Evolutionary conservation across 2,888 invertebrate genomes (phyloP), one percentile per base, ranked within the genome.

Genomic region (Cantharis rustica): DNA sequence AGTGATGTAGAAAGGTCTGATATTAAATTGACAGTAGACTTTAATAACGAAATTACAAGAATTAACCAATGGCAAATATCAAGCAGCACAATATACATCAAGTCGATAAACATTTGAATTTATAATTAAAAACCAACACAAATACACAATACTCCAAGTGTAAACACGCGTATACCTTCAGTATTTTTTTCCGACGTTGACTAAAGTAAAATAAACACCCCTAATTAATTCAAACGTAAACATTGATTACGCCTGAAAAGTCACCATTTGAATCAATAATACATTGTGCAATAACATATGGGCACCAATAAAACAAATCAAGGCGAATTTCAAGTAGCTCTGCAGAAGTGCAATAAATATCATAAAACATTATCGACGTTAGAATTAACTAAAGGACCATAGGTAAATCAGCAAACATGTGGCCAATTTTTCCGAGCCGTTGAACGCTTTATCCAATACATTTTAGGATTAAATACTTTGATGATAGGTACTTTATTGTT

Each of bases 371-470:
- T 81, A 82, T 84, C 83, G 83, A 83, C 84, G 75, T 68, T 68
- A 69, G 84, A 83, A 84, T 84, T 84, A 85, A 82, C 82, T 75
- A 63, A 75, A 75, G 75, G 75, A 73, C 68, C 68, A 23, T 68
- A 75, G 75, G 75, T 75, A 73, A 68, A 68, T 74, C 16, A 75
- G 76, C 75, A 73, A 86, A 85, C 87, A 87, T 87, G 87, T 87
- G 87, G 87, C 85, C 81, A 83, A 86, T 86, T 86, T 85, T 87
- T 86, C 84, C 86, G 81, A 83, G 80, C 84, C 86, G 85, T 79
- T 84, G 85, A 80, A 69, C 83, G 81, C 84, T 86, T 86, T 87
- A 85, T 86, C 72, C 76, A 10, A 20, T 23, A 71, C 66, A 70
- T 70, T 31, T 74, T 69, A 63, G 71, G 71, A 71, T 74, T 74